These are phyloP conservation scores for Nerophis ophidion DNA, from an alignment of 2,113 vertebrate genomes.

Conservation along the genomic window DNA sequence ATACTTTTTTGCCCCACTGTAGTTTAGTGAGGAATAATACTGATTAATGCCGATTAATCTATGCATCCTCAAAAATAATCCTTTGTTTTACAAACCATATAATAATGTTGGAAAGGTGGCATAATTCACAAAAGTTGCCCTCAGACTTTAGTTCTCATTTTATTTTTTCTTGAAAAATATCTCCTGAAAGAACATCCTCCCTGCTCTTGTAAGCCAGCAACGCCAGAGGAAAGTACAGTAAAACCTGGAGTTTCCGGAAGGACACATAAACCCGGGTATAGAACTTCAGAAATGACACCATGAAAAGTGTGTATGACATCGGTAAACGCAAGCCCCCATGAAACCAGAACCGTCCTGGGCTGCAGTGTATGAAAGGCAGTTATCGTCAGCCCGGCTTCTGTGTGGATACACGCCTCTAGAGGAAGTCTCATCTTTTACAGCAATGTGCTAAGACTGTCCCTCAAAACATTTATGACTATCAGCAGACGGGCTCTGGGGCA, in stretches of 20 bases:
- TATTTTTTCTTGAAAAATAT: conserved; percentile 33
- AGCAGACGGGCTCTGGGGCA: conserved; percentile 20
- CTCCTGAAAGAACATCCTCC: conserved; percentile 22
- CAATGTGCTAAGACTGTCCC: conserved; percentile 32
- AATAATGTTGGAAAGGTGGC: conserved; percentile 1
- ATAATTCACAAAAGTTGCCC: neutral
- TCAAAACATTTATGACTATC: conserved; percentile 44
- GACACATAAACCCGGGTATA: conserved; percentile 19
- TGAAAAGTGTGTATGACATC: neutral
- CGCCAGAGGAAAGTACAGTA: conserved; percentile 17
- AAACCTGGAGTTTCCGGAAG: conserved; percentile 17
- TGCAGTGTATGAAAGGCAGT: neutral
- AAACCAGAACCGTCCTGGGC: conserved; percentile 3
- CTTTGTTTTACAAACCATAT: conserved; percentile 1
- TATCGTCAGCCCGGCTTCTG: conserved; percentile 7
- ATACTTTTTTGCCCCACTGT: no score
- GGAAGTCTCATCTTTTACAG: no score
- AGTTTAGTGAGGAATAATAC: no score
- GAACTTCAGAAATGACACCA: conserved; percentile 7
- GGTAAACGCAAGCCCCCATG: neutral
- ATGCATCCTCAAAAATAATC: neutral
- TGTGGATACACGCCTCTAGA: no score
- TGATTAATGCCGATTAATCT: no score
- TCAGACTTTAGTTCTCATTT: conserved; percentile 29
- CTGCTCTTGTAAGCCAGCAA: conserved; percentile 27